Evolutionary conservation across 2,113 vertebrate genomes (phyloP).

Genomic region (Setophaga petechia): DNA sequence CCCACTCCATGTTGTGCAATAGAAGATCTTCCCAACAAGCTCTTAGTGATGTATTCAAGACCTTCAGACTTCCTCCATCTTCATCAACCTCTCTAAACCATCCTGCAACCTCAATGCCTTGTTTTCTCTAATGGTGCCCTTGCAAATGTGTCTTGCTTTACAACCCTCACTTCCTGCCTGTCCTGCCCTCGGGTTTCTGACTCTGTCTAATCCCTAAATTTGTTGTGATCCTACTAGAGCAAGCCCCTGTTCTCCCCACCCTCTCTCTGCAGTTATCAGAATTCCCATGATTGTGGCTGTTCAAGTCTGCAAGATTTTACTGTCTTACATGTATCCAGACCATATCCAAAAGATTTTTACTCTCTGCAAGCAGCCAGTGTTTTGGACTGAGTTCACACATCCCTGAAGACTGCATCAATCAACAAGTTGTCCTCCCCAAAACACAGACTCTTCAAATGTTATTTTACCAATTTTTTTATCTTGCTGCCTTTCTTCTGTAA

Average conservation of each 20-base stretch:
- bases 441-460: neutral
- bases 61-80: neutral
- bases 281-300: neutral
- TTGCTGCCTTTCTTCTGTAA: neutral
- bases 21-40: neutral
- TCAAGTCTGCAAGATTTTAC: neutral
- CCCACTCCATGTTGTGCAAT: neutral
- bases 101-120: neutral
- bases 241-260: rapidly evolving
- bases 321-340: neutral
- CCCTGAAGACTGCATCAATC: neutral
- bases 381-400: neutral
- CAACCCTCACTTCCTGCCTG: neutral
- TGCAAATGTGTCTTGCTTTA: neutral
- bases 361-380: neutral
- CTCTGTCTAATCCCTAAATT: neutral
- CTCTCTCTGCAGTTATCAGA: neutral
- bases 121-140: neutral
- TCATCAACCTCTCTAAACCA: neutral
- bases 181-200: neutral
- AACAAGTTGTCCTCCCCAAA: neutral
- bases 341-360: neutral
- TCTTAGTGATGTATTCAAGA: neutral
- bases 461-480: neutral
- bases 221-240: neutral